Percentiles rank a stretch among this genome's conserved stretches.
Conservation (phyloP, 2,888 invertebrate species). For the Drosophila paranaensis region DNA sequence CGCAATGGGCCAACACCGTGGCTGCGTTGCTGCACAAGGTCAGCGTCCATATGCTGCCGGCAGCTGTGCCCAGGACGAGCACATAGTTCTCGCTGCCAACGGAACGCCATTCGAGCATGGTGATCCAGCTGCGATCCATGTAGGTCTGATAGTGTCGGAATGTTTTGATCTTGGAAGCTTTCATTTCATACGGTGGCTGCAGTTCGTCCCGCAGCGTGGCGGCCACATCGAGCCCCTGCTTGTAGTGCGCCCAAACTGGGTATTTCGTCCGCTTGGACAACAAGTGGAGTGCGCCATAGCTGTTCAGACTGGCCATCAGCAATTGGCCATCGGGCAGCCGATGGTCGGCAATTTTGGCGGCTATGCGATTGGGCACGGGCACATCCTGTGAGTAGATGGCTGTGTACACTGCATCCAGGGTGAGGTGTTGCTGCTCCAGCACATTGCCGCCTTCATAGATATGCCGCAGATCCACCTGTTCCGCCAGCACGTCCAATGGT, state of each 20-base stretch:
- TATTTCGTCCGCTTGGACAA: constrained; percentile 44
- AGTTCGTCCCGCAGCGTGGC: constrained; percentile 38
- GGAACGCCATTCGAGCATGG: constrained; percentile 70
- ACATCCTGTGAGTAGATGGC: constrained; percentile 63
- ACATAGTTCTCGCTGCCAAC: background rate
- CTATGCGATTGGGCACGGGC: constrained; percentile 45
- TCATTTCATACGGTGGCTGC: constrained; percentile 28
- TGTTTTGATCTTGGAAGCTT: constrained; percentile 32
- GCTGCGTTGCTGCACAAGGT: constrained; percentile 24
- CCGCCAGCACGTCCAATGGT: constrained; percentile 60
- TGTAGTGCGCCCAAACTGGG: constrained; percentile 54
- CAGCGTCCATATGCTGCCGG: constrained; percentile 73
- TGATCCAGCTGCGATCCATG: constrained; percentile 75
- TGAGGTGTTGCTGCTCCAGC: constrained; percentile 73
- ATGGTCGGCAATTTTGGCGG: constrained; percentile 49
- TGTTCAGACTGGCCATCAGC: constrained; percentile 70
- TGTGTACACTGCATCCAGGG: constrained; percentile 76
- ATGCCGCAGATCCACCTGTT: constrained; percentile 55
- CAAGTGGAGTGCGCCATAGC: constrained; percentile 73
- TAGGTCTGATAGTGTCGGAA: constrained; percentile 57
- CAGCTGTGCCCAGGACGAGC: constrained; percentile 74
- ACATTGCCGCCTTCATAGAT: constrained; percentile 65
- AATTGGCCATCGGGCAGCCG: constrained; percentile 31
- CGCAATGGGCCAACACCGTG: constrained; percentile 35
- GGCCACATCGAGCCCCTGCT: constrained; percentile 31